Conservation (phyloP, 1,140 invertebrate genomes). For the Uloborus diversus region DNA sequence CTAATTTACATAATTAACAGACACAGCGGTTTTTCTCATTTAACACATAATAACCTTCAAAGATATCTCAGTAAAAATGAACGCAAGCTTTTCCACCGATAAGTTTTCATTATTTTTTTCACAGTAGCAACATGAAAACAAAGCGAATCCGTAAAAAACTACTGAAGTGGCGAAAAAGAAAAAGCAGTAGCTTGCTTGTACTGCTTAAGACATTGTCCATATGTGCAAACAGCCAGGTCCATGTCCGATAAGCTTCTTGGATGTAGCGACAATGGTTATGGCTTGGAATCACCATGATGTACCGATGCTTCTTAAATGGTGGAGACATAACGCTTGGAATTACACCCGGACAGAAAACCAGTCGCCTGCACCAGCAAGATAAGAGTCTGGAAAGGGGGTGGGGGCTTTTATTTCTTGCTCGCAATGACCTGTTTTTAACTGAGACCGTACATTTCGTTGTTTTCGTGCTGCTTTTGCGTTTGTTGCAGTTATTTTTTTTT, state of each 20-base stretch:
- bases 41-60: no score
- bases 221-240: slow-evolving; percentile 1
- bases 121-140: no score
- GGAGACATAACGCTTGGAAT: slow-evolving; percentile 44
- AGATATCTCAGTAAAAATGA: no score
- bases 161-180: no score
- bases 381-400: not conserved
- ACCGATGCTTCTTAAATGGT: slow-evolving; percentile 52
- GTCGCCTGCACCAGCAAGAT: slow-evolving; percentile 31
- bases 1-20: no score
- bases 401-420: slow-evolving; percentile 8
- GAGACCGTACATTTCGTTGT: no score
- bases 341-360: slow-evolving; percentile 28
- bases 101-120: no score
- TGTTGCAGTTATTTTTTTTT: not conserved
- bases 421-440: slow-evolving; percentile 20
- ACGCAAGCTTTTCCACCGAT: no score
- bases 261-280: slow-evolving; percentile 33
- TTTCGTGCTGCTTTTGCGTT: not conserved
- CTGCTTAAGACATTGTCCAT: slow-evolving; percentile 12
- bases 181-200: no score
- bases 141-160: no score
- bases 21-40: no score
- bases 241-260: slow-evolving; percentile 8
- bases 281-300: slow-evolving; percentile 33